Conservation (phyloP, 2,797 vertebrate genomes). For the Hirundo rustica region DNA sequence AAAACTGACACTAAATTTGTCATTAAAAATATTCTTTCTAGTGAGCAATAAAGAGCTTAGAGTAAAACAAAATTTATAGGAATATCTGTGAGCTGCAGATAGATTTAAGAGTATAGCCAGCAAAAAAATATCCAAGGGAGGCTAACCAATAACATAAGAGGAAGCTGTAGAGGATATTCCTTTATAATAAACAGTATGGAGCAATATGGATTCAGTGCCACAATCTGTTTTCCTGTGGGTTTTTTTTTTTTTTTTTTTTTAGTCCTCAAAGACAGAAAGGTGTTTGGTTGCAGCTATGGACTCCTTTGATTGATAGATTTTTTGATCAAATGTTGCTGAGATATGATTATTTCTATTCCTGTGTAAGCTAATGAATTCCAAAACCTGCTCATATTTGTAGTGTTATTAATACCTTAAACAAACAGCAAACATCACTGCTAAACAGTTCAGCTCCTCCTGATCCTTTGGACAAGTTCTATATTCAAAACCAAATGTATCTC, state of each 20-base stretch:
- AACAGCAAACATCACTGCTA: not conserved
- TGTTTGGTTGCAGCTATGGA: not conserved
- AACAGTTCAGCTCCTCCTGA: not conserved
- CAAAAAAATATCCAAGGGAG: constrained; percentile 17
- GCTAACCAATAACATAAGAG: not conserved
- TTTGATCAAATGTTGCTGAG: not conserved
- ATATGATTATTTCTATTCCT: constrained; percentile 30
- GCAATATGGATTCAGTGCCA: not conserved
- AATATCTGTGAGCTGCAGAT: not conserved
- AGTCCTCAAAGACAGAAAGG: not conserved
- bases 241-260: not conserved
- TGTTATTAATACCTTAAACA: not conserved
- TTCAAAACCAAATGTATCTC: not conserved
- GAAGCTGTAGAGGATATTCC: not conserved
- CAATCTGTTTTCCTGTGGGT: not conserved
- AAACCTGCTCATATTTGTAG: constrained; percentile 18
- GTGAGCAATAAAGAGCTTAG: not conserved
- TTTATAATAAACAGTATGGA: not conserved
- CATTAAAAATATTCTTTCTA: not conserved
- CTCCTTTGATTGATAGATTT: not conserved
- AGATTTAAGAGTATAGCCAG: not conserved
- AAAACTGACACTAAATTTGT: not conserved
- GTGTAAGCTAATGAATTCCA: not conserved
- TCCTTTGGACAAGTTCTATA: not conserved
- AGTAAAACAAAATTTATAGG: constrained; percentile 30